Evolutionary conservation across 2,113 vertebrate genomes (phyloP).

Genomic region (Takifugu bimaculatus): DNA sequence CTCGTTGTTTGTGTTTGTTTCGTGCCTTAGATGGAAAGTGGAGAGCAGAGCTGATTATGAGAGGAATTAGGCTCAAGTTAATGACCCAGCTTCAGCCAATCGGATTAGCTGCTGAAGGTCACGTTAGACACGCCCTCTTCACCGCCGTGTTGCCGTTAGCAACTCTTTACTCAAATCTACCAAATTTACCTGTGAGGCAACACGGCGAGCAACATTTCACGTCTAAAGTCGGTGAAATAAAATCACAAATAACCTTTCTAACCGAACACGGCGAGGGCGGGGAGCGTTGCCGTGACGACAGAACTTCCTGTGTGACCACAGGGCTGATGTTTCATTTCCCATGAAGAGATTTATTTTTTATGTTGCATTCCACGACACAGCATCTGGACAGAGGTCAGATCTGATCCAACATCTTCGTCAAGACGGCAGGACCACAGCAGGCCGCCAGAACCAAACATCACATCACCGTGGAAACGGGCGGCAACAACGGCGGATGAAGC

Average conservation of each 20-base stretch:
- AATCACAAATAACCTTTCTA: background rate
- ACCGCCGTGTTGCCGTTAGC: no score
- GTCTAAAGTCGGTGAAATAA: background rate
- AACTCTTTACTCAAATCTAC: no score
- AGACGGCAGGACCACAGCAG: slow-evolving; percentile 43
- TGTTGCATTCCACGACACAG: slow-evolving; percentile 59
- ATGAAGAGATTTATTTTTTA: slow-evolving; percentile 64
- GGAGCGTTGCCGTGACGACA: background rate
- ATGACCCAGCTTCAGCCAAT: slow-evolving; percentile 61
- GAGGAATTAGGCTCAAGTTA: slow-evolving; percentile 66
- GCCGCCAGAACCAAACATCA: no score
- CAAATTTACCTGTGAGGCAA: no score
- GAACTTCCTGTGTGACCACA: slow-evolving; percentile 18
- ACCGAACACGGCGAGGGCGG: no score
- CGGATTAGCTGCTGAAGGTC: slow-evolving; percentile 75
- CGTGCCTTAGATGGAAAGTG: slow-evolving; percentile 51
- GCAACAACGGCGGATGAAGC: slow-evolving; percentile 34
- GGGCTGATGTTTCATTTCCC: slow-evolving; percentile 35
- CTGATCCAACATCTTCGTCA: slow-evolving; percentile 39
- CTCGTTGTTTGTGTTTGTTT: slow-evolving; percentile 1
- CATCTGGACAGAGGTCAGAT: slow-evolving; percentile 56
- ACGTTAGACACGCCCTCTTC: slow-evolving; percentile 23
- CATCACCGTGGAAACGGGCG: slow-evolving; percentile 46
- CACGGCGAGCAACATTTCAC: background rate
- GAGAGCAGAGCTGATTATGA: slow-evolving; percentile 50